phyloP scores from a whole-genome alignment of 2,888 invertebrate genomes.

The Serrognathus titanus region DNA sequence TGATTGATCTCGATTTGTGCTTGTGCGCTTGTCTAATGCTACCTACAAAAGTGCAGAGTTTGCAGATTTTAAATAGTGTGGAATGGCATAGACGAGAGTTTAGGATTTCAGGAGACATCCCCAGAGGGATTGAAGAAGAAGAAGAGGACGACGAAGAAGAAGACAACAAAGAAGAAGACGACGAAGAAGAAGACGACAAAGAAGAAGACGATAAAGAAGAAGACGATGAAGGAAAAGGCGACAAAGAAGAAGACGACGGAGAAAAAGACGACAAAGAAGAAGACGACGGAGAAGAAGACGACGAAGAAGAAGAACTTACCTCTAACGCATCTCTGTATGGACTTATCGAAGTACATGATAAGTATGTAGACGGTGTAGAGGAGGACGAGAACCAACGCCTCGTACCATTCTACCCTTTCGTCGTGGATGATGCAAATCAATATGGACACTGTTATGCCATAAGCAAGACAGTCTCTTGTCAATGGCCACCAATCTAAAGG shows the following conservation, averaged over 20 bases:
- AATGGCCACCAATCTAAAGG: slow-evolving; percentile 78
- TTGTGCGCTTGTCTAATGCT: slow-evolving; percentile 47
- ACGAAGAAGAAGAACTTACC: slow-evolving; percentile 45
- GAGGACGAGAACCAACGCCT: slow-evolving; percentile 68
- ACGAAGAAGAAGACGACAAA: too few species aligned
- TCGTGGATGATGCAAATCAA: slow-evolving; percentile 72
- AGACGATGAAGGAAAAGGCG: neutral
- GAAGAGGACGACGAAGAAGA: too few species aligned
- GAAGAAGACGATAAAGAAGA: too few species aligned
- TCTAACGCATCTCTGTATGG: slow-evolving; percentile 77
- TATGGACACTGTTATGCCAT: slow-evolving; percentile 69
- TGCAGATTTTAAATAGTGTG: too few species aligned
- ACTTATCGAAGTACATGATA: slow-evolving; percentile 68
- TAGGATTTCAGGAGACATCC: too few species aligned
- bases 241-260: neutral
- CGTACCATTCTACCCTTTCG: slow-evolving; percentile 76
- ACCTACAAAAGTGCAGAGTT: slow-evolving; percentile 38
- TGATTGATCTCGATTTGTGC: slow-evolving; percentile 22
- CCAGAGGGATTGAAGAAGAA: too few species aligned
- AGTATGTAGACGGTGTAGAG: slow-evolving; percentile 71
- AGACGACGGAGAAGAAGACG: neutral
- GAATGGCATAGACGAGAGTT: too few species aligned
- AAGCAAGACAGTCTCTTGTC: slow-evolving; percentile 71
- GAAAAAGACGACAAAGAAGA: neutral
- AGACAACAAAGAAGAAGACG: too few species aligned